A percentile compares a stretch with the other conserved stretches of the same genome.
Conservation (phyloP, 2,113 vertebrate species). For the Planiliza haematocheilus region DNA sequence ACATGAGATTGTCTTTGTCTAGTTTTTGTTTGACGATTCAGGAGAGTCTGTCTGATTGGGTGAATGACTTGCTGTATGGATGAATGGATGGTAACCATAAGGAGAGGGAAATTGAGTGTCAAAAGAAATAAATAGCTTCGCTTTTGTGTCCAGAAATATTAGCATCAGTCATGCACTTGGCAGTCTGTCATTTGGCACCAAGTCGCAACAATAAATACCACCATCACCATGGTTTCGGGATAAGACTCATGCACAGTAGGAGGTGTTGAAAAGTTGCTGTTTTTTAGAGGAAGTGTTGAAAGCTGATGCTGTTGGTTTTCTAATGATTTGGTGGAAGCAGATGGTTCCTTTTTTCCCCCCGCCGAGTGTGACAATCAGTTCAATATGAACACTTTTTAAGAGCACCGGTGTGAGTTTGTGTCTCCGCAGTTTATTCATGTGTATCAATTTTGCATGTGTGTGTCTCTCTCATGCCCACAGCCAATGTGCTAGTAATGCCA, state of each 20-base stretch:
- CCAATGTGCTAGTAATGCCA: neutral
- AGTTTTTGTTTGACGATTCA: neutral
- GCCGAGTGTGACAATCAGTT: neutral
- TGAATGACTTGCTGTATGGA: neutral
- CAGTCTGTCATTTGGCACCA: constrained; percentile 4
- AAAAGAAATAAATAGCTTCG: neutral
- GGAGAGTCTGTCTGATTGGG: neutral
- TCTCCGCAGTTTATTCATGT: neutral
- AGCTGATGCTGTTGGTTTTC: constrained; percentile 11
- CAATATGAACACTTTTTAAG: neutral
- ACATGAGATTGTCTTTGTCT: neutral
- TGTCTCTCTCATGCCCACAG: neutral
- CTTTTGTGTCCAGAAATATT: neutral
- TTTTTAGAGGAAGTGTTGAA: neutral
- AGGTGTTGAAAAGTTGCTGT: constrained; percentile 26
- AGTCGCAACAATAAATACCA: constrained; percentile 11
- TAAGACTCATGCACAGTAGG: constrained; percentile 4
- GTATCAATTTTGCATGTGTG: neutral
- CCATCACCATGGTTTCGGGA: constrained; percentile 30
- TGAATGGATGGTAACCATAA: neutral
- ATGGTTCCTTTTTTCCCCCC: constrained; percentile 26
- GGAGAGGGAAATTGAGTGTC: neutral
- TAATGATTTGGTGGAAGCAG: constrained; percentile 20
- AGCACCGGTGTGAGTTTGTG: neutral
- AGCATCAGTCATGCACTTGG: neutral